Evolutionary conservation across 2,888 invertebrate genomes (phyloP), one percentile per base, ranked within the genome.

Genomic region (Acrobasis consociella): DNA sequence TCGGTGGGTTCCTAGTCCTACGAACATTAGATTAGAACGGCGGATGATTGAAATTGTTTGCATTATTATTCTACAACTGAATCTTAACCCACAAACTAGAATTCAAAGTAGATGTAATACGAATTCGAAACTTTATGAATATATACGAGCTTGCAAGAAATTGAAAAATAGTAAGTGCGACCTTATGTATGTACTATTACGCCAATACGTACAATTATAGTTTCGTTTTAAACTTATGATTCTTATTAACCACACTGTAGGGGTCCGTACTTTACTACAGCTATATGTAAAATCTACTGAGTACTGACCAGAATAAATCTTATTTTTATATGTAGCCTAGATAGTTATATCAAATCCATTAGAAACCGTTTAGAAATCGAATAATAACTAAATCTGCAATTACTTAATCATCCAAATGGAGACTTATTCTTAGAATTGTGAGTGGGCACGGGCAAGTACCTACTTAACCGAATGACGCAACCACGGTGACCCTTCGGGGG

Each of bases 381-480:
- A 15, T 39, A 15, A 38, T 55, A 55, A 55, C 38, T n/a, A 38
- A 55, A 39, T 55, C 55, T 55, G 39, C 39, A 55, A 55, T 55
- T 55, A 55, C 55, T 16, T 39, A 55, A 55, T 55, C 55, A 55
- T 11, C 15, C 2, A 39, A 37, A 16, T 39, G 10, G 15, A 39
- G 31, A 55, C 16, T 55, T 16, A 39, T 17, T 55, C 55, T 55
- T 2, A 55, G 39, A 55, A 55, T 3, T 7, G 39, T 52, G 52
- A 52, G 52, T 55, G 31, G 55, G 55, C 39, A 31, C 31, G 31
- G 31, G 31, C 16, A 16, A 31, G 37, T 11, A 55, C 9, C 38
- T 39, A 15, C 8, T 46, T 42, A n/a, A 38, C 15, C 15, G 11
- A 16, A 55, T 55, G 55, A 55, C 55, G 39, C 16, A 15, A 55